A percentile compares a stretch with the other conserved stretches of the same genome.
phyloP scores from a whole-genome alignment of 2,888 invertebrate genomes.

The Venusia cambrica region DNA sequence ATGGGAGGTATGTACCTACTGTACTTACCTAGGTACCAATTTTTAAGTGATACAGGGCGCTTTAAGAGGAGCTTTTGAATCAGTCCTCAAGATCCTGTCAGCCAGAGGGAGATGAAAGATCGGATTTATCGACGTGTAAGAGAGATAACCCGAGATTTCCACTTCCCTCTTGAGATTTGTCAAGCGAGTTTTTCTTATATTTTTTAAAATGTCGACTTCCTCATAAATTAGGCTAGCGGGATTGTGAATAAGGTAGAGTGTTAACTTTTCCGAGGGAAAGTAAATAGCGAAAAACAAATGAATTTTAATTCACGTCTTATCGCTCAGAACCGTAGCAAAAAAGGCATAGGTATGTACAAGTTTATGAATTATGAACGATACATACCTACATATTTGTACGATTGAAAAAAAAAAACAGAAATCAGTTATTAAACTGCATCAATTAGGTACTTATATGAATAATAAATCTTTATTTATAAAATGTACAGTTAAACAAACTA shows the following conservation, averaged over 20 bases:
- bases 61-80: slow-evolving; percentile 45
- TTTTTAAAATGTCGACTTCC: slow-evolving; percentile 37
- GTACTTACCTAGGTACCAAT: slow-evolving; percentile 1
- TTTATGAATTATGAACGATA: too few relatives aligned
- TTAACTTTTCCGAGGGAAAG: slow-evolving; percentile 39
- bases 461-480: too few relatives aligned
- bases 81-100: slow-evolving; percentile 41
- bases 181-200: slow-evolving; percentile 48
- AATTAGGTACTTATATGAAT: too few relatives aligned
- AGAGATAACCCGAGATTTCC: slow-evolving; percentile 37
- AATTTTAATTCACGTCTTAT: slow-evolving; percentile 11
- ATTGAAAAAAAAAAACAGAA: too few relatives aligned
- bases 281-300: slow-evolving; percentile 35
- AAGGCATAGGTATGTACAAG: too few relatives aligned
- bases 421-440: too few relatives aligned
- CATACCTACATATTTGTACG: too few relatives aligned
- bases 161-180: slow-evolving; percentile 53
- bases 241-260: too few relatives aligned
- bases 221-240: slow-evolving; percentile 45
- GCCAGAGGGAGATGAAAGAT: slow-evolving; percentile 39
- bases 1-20: too few relatives aligned
- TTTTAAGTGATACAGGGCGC: slow-evolving; percentile 2
- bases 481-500: too few relatives aligned
- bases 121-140: slow-evolving; percentile 30
- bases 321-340: too few relatives aligned